Conservation (phyloP, 2,113 vertebrate species). For the Anseranas semipalmata region DNA sequence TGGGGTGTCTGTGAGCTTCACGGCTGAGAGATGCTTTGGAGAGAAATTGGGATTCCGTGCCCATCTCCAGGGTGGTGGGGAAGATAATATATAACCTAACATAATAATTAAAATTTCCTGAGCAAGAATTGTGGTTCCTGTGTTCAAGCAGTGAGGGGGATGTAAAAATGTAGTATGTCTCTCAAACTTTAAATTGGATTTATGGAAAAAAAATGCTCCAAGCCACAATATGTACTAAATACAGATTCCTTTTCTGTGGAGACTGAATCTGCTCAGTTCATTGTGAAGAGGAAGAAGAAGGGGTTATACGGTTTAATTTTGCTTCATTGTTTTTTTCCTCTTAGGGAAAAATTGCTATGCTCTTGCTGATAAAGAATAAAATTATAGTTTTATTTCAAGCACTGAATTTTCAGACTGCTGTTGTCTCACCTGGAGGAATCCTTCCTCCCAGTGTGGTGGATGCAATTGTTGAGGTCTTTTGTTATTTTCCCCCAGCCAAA, state of each 20-base stretch:
- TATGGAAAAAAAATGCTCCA: background rate
- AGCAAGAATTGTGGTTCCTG: background rate
- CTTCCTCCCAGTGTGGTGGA: background rate
- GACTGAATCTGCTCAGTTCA: background rate
- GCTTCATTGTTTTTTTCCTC: background rate
- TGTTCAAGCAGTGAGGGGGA: background rate
- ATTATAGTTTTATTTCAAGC: conserved; percentile 45
- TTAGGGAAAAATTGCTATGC: background rate
- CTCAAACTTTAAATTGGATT: background rate
- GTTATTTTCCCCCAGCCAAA: background rate
- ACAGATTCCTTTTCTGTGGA: background rate
- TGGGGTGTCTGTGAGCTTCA: background rate
- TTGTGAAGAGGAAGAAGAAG: background rate
- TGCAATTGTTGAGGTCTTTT: background rate
- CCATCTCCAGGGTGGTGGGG: background rate
- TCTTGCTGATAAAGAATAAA: conserved; percentile 9
- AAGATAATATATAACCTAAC: background rate
- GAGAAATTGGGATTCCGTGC: background rate
- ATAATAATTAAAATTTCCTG: background rate
- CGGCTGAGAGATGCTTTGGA: background rate
- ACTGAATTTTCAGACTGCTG: conserved; percentile 1
- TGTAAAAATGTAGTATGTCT: background rate
- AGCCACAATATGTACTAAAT: background rate
- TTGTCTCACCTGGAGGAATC: background rate
- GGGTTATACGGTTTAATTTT: background rate